phyloP scores from a whole-genome alignment of 2,113 vertebrate genomes.

The Scopus umbretta region DNA sequence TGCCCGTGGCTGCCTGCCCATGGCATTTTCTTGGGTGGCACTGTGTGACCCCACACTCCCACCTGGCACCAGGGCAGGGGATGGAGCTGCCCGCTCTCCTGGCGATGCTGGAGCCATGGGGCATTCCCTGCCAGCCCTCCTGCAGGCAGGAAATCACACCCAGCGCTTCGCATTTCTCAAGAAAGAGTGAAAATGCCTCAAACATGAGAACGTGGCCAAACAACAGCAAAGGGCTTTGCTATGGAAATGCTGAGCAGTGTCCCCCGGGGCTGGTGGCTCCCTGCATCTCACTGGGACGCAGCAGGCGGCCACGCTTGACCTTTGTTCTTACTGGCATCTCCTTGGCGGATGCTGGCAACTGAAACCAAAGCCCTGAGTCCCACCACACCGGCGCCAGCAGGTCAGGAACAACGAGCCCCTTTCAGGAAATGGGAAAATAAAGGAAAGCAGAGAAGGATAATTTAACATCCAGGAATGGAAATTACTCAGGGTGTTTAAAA shows the following conservation, averaged over 20 bases:
- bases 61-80: accelerated
- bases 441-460: not conserved
- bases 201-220: not conserved
- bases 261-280: not conserved
- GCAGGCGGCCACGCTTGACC: accelerated
- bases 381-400: not conserved
- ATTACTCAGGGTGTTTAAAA: not conserved
- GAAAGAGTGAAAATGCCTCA: not conserved
- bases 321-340: not conserved
- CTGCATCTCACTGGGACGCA: not conserved
- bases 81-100: not conserved
- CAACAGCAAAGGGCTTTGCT: not conserved
- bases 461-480: constrained; percentile 45
- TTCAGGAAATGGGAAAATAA: not conserved
- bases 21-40: accelerated
- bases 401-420: not conserved
- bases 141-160: not conserved
- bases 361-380: not conserved
- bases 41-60: not conserved
- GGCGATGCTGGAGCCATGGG: accelerated
- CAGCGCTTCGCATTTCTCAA: not conserved
- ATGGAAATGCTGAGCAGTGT: not conserved
- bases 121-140: not conserved
- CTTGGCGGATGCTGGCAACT: not conserved
- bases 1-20: not conserved